These are phyloP conservation scores for Sinotaia quadrata DNA, from an alignment of 2,888 invertebrate species.

Conservation along the genomic window DNA sequence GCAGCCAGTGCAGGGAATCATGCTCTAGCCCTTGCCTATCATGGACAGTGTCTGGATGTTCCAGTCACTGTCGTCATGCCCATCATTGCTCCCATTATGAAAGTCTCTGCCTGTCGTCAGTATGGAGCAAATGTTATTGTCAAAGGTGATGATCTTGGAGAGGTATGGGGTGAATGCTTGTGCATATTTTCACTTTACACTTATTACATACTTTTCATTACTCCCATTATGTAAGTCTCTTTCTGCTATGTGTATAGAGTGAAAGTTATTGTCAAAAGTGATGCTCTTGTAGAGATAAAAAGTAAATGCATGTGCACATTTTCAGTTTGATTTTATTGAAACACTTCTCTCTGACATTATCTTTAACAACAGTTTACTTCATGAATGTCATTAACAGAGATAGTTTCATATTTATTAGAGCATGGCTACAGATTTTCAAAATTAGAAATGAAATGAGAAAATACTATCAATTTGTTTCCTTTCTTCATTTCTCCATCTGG, in stretches of 20 bases:
- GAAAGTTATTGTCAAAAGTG: slow-evolving; percentile 85
- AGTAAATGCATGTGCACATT: too few relatives aligned
- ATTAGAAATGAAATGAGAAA: too few relatives aligned
- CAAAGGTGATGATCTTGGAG: slow-evolving; percentile 86
- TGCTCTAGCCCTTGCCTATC: slow-evolving; percentile 87
- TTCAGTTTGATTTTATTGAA: too few relatives aligned
- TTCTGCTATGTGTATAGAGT: slow-evolving; percentile 89
- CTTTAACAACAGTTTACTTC: too few relatives aligned
- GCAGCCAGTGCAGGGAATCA: slow-evolving; percentile 96
- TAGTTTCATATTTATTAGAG: too few relatives aligned
- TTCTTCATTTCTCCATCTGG: too few relatives aligned
- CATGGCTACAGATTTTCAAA: too few relatives aligned
- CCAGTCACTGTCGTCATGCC: slow-evolving; percentile 92
- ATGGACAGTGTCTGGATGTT: slow-evolving; percentile 79
- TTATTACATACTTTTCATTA: slow-evolving; percentile 95
- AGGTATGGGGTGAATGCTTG: too few relatives aligned
- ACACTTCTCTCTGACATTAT: too few relatives aligned
- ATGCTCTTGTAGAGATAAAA: slow-evolving; percentile 83
- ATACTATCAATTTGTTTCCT: too few relatives aligned
- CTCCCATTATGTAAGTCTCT: slow-evolving; percentile 96
- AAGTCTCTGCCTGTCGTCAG: slow-evolving; percentile 88
- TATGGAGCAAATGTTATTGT: slow-evolving; percentile 89
- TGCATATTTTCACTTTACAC: too few relatives aligned
- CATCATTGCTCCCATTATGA: slow-evolving; percentile 94
- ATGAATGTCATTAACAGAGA: too few relatives aligned